Evolutionary conservation across 2,113 vertebrate species (phyloP), one percentile per base, ranked within the genome.

Genomic region (Cairina moschata): DNA sequence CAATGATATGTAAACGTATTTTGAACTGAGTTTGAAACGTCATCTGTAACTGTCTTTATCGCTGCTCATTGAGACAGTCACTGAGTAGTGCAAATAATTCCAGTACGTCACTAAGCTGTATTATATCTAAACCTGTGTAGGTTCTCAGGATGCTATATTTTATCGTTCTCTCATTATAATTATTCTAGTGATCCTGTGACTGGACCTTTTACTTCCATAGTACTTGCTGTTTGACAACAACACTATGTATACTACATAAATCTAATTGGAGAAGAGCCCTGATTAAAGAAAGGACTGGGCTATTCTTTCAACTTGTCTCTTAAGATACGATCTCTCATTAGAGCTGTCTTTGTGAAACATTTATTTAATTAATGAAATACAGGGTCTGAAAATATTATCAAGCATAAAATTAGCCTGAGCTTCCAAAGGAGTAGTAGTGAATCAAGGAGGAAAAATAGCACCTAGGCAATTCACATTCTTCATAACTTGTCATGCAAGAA

Each of bases 311-410:
- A 74, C 42, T 88, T 56, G 10, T 73, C 34, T 92, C 55, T 44
- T n/a, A 84, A 66, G 65, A 86, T 90, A 56, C 0, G 2, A 48
- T 74, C 12, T 82, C 20, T 81, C 52, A 58, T 59, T 81, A 81
- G 60, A 60, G n/a, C 59, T 80, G 42, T 83, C 66, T 80, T 42
- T 88, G 32, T 67, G 75, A 91, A 96, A 66, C 21, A 46, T 63
- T 90, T 87, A 72, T 78, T 90, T 91, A 91, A 95, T 86, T 67
- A 95, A 92, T 71, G 50, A 48, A 94, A 72, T 16, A 28, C 7
- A 75, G 62, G 26, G 31, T 79, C 40, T 66, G 75, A 90, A 91
- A 84, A 81, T 56, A 86, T 52, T 79, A 44, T 28, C 66, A 75
- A 72, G 66, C 13, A 65, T 83, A 36, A 95, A 79, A 71, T 93